phyloP scores from a whole-genome alignment of 2,888 invertebrate species.

The Eupelmus urozonus region DNA sequence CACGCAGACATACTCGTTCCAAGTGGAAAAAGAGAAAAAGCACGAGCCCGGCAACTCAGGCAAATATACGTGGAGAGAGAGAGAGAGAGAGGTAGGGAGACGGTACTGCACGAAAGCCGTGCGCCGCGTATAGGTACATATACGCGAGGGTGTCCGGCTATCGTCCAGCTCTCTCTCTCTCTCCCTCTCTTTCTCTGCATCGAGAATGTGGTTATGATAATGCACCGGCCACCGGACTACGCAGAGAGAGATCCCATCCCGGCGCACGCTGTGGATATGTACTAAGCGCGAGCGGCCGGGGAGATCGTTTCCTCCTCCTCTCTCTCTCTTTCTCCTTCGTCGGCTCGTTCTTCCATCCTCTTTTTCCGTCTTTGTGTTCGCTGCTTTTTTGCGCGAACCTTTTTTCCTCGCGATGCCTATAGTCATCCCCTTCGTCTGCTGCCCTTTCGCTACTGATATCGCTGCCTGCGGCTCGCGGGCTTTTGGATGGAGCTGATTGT shows the following conservation, averaged over 20 bases:
- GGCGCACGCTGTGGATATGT: not conserved
- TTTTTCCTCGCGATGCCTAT: not conserved
- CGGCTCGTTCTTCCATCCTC: not conserved
- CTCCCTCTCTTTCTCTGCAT: constrained; percentile 66
- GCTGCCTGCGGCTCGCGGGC: too few relatives aligned
- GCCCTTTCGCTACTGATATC: too few relatives aligned
- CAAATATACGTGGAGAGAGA: constrained; percentile 21
- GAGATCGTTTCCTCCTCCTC: constrained; percentile 1
- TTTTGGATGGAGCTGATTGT: too few relatives aligned
- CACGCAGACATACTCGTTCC: not conserved
- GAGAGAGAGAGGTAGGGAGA: constrained; percentile 15
- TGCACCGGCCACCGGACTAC: constrained; percentile 76
- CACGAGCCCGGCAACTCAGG: not conserved
- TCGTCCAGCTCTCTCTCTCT: constrained; percentile 65
- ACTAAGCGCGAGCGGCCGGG: not conserved
- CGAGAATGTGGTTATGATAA: constrained; percentile 77
- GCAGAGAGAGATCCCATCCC: constrained; percentile 68
- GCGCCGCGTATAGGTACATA: not conserved
- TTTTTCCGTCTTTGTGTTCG: not conserved
- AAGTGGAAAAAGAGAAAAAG: constrained; percentile 21
- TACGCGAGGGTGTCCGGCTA: constrained; percentile 66
- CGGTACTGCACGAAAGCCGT: not conserved
- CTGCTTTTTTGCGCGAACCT: not conserved
- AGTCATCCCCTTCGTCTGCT: too few relatives aligned
- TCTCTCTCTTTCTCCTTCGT: not conserved